A percentile compares a stretch with the other conserved stretches of the same genome.
These are phyloP conservation scores for Ethmia dodecea DNA, from an alignment of 2,888 invertebrate species.

Conservation along the genomic window DNA sequence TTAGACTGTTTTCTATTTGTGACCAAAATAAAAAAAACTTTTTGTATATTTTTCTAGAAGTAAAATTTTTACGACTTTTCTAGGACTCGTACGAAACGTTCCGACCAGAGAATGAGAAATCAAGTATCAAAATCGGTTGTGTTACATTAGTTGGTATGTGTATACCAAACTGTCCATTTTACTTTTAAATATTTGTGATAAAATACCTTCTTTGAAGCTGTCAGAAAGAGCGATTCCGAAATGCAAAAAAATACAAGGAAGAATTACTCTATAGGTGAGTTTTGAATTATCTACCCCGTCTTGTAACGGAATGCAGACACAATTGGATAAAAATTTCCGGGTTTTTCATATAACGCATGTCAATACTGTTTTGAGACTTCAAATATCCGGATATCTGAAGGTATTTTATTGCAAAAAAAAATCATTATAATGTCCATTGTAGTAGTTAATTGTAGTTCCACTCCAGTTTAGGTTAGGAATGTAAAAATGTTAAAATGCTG, in stretches of 20 bases:
- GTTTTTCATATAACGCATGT: not conserved
- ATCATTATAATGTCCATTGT: not conserved
- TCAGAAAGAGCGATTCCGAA: too few relatives aligned
- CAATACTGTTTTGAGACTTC: not conserved
- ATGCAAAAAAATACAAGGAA: too few relatives aligned
- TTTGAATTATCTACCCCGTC: too few relatives aligned
- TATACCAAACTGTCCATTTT: not conserved
- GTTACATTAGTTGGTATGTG: constrained; percentile 6
- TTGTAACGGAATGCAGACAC: not conserved
- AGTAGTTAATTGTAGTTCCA: too few relatives aligned
- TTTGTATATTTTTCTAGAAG: constrained; percentile 29
- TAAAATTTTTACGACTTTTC: constrained; percentile 18
- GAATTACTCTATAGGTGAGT: too few relatives aligned
- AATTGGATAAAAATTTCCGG: not conserved
- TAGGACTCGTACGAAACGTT: constrained; percentile 13
- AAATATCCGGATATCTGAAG: not conserved
- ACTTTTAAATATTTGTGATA: constrained; percentile 7
- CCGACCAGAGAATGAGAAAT: constrained; percentile 30
- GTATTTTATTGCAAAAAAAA: not conserved
- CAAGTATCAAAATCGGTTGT: constrained; percentile 32
- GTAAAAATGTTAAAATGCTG: not conserved
- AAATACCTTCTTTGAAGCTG: too few relatives aligned
- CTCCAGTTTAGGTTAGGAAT: too few relatives aligned
- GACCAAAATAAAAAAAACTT: constrained; percentile 29
- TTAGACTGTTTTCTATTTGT: constrained; percentile 14